Percentiles rank a stretch among this genome's conserved stretches.
These are phyloP conservation scores for Drosophila neocordata DNA, from an alignment of 1,140 invertebrate genomes.

Conservation along the genomic window DNA sequence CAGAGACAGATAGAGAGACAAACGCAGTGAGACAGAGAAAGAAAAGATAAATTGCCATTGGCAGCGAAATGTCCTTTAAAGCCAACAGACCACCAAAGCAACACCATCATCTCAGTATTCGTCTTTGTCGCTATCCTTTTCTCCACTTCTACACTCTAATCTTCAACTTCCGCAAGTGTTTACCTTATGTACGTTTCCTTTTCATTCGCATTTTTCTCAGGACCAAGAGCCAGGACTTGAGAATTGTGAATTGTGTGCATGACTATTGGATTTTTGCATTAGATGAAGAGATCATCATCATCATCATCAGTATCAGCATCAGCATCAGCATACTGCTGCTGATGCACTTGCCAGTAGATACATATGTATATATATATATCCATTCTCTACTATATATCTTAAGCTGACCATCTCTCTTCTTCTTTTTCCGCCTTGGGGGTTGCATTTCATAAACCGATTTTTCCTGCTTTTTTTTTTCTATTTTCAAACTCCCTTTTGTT, in stretches of 20 bases:
- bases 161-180: slow-evolving; percentile 75
- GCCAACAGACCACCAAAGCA: slow-evolving; percentile 66
- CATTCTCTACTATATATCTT: not conserved
- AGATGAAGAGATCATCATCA: slow-evolving; percentile 27
- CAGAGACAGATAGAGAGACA: not conserved
- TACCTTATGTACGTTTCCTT: slow-evolving; percentile 65
- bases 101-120: slow-evolving; percentile 1
- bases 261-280: slow-evolving; percentile 77
- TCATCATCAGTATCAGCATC: slow-evolving; percentile 13
- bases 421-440: not conserved
- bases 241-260: slow-evolving; percentile 69
- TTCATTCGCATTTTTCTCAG: slow-evolving; percentile 65
- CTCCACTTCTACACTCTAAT: slow-evolving; percentile 40
- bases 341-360: slow-evolving; percentile 1
- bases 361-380: not conserved
- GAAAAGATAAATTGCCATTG: slow-evolving; percentile 72
- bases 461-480: not conserved
- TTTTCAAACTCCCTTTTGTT: not conserved
- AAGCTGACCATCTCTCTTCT: not conserved
- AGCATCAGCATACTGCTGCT: slow-evolving; percentile 23
- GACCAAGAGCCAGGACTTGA: slow-evolving; percentile 23
- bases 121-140: slow-evolving; percentile 1
- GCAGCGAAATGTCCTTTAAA: slow-evolving; percentile 76
- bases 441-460: slow-evolving; percentile 18
- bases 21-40: not conserved